Percentiles rank a stretch among this genome's conserved stretches.
Conservation (phyloP, 2,113 vertebrate species). For the Eclectus roratus region DNA sequence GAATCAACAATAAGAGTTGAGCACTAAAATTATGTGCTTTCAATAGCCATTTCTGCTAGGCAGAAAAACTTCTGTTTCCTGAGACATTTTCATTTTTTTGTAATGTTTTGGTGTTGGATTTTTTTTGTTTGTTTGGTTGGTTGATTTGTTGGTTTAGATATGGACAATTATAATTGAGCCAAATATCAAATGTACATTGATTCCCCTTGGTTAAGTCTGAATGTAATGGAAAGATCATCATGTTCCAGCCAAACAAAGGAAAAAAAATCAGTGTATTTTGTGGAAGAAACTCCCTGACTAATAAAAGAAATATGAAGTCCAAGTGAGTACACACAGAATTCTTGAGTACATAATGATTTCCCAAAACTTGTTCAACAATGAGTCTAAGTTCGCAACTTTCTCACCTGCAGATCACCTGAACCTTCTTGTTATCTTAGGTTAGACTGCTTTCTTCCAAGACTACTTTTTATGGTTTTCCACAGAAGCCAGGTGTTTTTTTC, state of each 20-base stretch:
- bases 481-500: background rate
- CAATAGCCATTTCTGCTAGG: background rate
- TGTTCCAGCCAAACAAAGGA: background rate
- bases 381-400: background rate
- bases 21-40: background rate
- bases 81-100: background rate
- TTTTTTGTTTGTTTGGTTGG: background rate
- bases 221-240: background rate
- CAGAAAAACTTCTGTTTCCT: background rate
- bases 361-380: background rate
- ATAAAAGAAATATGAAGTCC: background rate
- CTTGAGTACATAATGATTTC: background rate
- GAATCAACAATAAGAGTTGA: background rate
- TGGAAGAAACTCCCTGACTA: background rate
- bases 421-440: background rate
- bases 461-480: background rate
- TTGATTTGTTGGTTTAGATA: background rate
- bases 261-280: background rate
- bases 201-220: background rate
- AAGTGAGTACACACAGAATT: background rate
- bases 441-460: background rate
- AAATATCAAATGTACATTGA: background rate
- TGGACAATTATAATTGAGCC: background rate
- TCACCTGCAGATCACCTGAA: background rate
- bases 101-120: background rate